A percentile compares a stretch with the other conserved stretches of the same genome.
phyloP scores from a whole-genome alignment of 2,113 vertebrate species.

The Sphaerodactylus townsendi region DNA sequence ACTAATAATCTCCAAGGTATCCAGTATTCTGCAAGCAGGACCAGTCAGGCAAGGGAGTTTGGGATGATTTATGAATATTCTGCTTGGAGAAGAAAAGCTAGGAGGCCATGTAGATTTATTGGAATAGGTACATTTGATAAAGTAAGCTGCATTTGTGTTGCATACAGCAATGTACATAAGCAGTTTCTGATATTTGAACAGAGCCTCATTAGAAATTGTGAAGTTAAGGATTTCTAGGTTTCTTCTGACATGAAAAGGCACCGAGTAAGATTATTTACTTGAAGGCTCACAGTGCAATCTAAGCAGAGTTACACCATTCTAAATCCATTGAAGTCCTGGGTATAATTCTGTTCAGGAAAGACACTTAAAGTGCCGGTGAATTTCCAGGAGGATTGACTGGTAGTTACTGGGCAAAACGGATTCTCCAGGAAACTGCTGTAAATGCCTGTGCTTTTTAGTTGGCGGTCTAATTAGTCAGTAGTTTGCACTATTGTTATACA shows the following conservation, averaged over 20 bases:
- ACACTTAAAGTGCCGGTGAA: neutral
- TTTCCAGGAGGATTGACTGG: neutral
- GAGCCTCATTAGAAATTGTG: neutral
- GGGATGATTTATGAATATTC: too few relatives aligned
- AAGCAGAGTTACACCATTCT: neutral
- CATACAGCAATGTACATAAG: too few relatives aligned
- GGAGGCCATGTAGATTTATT: too few relatives aligned
- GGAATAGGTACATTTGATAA: too few relatives aligned
- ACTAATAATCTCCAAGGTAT: too few relatives aligned
- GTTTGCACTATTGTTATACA: too few relatives aligned
- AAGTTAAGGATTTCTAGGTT: neutral
- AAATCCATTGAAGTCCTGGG: neutral
- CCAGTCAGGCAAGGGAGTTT: too few relatives aligned
- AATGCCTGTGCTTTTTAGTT: neutral
- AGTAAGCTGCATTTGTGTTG: too few relatives aligned
- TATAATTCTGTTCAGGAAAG: neutral
- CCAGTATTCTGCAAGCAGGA: too few relatives aligned
- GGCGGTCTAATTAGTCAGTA: too few relatives aligned
- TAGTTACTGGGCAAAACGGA: neutral
- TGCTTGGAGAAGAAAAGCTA: too few relatives aligned
- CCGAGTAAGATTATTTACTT: neutral
- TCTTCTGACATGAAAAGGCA: neutral
- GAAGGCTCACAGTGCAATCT: neutral
- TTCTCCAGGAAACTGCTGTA: neutral
- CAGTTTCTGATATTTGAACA: too few relatives aligned